phyloP scores from a whole-genome alignment of 1,140 invertebrate genomes.

The Pseudomyrmex sp. region DNA sequence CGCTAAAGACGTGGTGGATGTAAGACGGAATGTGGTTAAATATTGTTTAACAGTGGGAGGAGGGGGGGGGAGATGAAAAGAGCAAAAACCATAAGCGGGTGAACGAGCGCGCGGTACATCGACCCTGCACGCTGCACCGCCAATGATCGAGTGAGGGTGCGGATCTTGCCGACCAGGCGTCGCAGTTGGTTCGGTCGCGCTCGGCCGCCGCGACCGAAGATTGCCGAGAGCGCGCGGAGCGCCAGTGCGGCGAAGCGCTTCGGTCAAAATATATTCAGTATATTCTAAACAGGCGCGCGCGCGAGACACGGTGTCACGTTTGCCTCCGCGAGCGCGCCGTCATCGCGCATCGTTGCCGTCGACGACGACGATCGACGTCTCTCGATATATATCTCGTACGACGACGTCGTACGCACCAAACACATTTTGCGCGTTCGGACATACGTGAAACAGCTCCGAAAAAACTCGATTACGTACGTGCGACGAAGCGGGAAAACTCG shows the following conservation, averaged over 20 bases:
- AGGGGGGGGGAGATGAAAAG: too few relatives aligned
- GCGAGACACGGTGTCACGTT: conserved; percentile 75
- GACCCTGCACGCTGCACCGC: conserved; percentile 54
- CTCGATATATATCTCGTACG: conserved; percentile 25
- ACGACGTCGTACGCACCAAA: background rate
- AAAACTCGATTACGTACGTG: conserved; percentile 11
- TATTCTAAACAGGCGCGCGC: conserved; percentile 81
- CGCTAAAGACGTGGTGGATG: background rate
- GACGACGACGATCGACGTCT: conserved; percentile 37
- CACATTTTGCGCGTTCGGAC: background rate
- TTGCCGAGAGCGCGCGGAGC: conserved; percentile 70
- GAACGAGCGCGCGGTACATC: conserved; percentile 21
- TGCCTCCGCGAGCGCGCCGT: conserved; percentile 63
- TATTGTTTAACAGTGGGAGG: background rate
- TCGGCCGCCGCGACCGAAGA: conserved; percentile 62
- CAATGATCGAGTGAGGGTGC: conserved; percentile 62
- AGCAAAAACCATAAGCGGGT: too few relatives aligned
- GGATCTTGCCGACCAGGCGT: conserved; percentile 51
- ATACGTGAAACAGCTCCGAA: background rate
- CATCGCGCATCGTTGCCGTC: conserved; percentile 56
- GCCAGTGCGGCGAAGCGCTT: conserved; percentile 71
- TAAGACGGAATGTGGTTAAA: background rate
- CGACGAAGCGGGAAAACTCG: background rate
- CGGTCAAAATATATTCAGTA: conserved; percentile 82
- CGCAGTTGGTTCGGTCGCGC: conserved; percentile 49